Base-by-base conservation (phyloP, 2,888 invertebrate species). In the Boloria selene region DNA sequence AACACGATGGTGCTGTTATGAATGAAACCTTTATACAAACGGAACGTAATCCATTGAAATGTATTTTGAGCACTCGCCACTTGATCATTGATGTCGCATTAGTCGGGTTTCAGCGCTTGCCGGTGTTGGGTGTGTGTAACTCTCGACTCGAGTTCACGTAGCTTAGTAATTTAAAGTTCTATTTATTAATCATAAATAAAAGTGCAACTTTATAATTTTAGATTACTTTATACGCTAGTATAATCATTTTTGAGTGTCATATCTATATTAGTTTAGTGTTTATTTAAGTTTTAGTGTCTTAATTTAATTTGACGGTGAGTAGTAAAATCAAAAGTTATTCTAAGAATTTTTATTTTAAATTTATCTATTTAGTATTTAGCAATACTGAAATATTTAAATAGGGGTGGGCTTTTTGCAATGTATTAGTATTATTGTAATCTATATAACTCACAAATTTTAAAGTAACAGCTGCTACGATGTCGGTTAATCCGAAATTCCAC, bases 101-200 rank as follows among this genome's bases (percentile, higher is more conserved):
- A 92, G 92, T 92, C 90, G 91, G 91, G 90, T 92, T 92, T 91
- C 86, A 87, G 86, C 87, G 86, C 84, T 90, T 81, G 86, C 78
- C 79, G 84, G 86, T 81, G 78, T 75, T 67, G 80, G 85, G 81
- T 85, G 88, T 85, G 75, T 77, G 81, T 82, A 74, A 75, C 74
- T 79, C 79, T 85, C 82, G 84, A 81, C 85, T 87, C 84, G 78
- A 78, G 79, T 81, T 79, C 76, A 87, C 88, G 89, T 88, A 84
- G 84, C 79, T 78, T 82, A 83, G 76, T 82, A 81, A 79, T 78
- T 81, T 80, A 78, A 73, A 74, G 72, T 68, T 67, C 51, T 71
- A 69, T 70, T 69, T 72, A 62, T 63, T 69, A 74, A 73, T 72
- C n/a, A n/a, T n/a, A n/a, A n/a, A n/a, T 66, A 71, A 70, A 70